Evolutionary conservation across 2,113 vertebrate species (phyloP).

Genomic region (Platysteira castanea): DNA sequence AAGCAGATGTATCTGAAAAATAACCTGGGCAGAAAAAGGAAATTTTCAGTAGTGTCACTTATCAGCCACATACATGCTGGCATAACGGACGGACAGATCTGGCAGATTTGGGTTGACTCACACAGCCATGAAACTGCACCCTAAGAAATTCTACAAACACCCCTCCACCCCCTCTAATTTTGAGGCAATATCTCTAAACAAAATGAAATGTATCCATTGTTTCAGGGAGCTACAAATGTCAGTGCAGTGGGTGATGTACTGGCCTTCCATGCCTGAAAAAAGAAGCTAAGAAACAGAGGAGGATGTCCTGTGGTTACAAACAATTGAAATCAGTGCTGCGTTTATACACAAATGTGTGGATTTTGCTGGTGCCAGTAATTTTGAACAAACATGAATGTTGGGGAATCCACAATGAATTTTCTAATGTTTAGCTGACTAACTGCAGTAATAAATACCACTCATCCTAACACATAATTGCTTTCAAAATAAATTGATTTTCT

Average conservation of each 20-base stretch:
- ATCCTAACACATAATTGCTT: neutral
- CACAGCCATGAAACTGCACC: neutral
- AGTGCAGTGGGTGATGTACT: neutral
- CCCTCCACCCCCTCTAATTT: neutral
- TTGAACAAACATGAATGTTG: neutral
- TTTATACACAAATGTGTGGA: neutral
- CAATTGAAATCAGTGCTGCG: neutral
- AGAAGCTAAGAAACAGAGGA: neutral
- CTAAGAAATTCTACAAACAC: neutral
- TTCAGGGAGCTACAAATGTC: neutral
- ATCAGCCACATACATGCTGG: fast-evolving
- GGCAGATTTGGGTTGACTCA: neutral
- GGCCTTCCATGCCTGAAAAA: neutral
- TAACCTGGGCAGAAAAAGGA: neutral
- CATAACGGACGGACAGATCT: neutral
- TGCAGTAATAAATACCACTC: neutral
- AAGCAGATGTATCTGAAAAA: neutral
- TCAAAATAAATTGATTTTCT: neutral
- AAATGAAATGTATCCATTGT: neutral
- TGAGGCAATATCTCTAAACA: neutral
- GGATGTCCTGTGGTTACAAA: neutral
- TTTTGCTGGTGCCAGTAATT: neutral
- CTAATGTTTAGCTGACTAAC: neutral
- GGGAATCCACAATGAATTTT: neutral
- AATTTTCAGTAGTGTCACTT: neutral